Conservation (phyloP, 2,113 vertebrate species). For the Ia io region DNA sequence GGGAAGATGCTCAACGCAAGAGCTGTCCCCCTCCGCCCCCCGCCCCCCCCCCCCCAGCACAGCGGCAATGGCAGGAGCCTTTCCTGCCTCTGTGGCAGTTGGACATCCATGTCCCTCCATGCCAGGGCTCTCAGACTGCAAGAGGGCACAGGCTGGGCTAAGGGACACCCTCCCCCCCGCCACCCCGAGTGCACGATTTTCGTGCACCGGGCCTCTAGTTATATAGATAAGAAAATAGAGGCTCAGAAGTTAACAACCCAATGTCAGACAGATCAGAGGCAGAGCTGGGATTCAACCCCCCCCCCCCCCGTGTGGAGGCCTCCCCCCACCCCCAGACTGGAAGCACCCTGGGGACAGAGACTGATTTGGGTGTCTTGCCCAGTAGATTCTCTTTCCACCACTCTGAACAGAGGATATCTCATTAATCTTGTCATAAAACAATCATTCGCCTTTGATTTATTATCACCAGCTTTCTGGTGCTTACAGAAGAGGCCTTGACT, state of each 20-base stretch:
- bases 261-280: background rate
- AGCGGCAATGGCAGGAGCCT: too few species aligned
- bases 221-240: background rate
- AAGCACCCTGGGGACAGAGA: background rate
- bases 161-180: too few species aligned
- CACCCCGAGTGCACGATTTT: too few species aligned
- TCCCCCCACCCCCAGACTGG: too few species aligned
- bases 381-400: background rate
- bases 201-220: background rate
- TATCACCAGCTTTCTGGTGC: background rate
- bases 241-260: background rate
- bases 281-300: background rate
- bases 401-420: background rate
- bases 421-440: background rate
- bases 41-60: too few species aligned
- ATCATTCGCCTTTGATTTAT: background rate
- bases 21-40: too few species aligned
- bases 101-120: too few species aligned
- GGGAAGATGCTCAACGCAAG: too few species aligned
- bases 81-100: too few species aligned
- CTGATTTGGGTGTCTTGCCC: background rate
- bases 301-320: accelerated
- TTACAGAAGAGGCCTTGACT: background rate
- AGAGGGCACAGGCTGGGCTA: too few species aligned
- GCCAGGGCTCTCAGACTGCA: too few species aligned